phyloP scores from a whole-genome alignment of 2,113 vertebrate species.

The Ophiodon elongatus region DNA sequence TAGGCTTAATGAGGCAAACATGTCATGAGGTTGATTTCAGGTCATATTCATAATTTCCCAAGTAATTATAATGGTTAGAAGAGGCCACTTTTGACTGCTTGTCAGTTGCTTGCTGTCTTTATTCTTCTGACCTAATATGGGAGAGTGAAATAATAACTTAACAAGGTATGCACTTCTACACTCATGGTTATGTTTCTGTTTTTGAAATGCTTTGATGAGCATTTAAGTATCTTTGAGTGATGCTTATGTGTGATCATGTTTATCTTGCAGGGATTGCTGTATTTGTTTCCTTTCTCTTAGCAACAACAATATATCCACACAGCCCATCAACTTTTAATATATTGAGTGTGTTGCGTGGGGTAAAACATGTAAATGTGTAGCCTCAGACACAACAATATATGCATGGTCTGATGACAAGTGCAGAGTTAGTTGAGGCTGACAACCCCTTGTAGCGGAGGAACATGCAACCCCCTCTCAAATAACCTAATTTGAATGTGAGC shows the following conservation, averaged over 20 bases:
- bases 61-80: constrained; percentile 28
- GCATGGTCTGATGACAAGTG: constrained; percentile 25
- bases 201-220: constrained; percentile 37
- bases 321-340: constrained; percentile 32
- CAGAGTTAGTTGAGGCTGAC: constrained; percentile 19
- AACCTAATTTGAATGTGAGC: constrained; percentile 11
- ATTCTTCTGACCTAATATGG: background rate
- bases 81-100: background rate
- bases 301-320: constrained; percentile 17
- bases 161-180: background rate
- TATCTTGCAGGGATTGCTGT: background rate
- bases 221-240: constrained; percentile 30
- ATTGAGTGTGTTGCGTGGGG: background rate
- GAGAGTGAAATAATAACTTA: background rate
- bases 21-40: constrained; percentile 1
- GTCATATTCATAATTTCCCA: background rate
- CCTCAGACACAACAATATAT: constrained; percentile 24
- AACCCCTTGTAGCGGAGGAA: constrained; percentile 13
- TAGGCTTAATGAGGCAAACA: background rate
- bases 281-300: constrained; percentile 1
- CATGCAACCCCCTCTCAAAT: constrained; percentile 3
- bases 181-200: constrained; percentile 22
- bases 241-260: constrained; percentile 30
- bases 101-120: background rate
- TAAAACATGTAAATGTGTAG: constrained; percentile 34